phyloP scores from a whole-genome alignment of 2,113 vertebrate genomes.

The Lepus europaeus region DNA sequence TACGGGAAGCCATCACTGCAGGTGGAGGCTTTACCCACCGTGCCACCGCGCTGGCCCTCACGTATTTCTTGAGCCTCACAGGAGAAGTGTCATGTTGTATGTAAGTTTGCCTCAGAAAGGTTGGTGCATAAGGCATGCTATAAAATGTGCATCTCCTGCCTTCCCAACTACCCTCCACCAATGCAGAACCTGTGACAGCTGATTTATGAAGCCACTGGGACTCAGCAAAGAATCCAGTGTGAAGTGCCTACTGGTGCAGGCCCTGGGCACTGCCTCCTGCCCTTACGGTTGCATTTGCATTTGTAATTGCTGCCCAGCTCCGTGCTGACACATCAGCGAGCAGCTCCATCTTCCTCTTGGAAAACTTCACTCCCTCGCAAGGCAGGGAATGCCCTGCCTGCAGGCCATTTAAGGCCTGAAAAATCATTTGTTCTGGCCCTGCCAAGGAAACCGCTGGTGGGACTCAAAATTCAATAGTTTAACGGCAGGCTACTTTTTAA shows the following conservation, averaged over 20 bases:
- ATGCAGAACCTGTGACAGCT: not conserved
- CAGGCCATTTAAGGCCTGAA: no score
- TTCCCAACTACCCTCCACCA: rapidly evolving
- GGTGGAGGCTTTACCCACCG: no score
- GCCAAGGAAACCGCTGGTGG: no score
- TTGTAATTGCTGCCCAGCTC: conserved; percentile 40
- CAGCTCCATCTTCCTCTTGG: conserved; percentile 12
- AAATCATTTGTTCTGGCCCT: no score
- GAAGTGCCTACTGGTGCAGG: not conserved
- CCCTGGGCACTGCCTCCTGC: not conserved
- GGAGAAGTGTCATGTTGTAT: not conserved
- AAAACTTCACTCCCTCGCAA: not conserved
- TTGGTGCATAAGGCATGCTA: not conserved
- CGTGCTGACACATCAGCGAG: conserved; percentile 41
- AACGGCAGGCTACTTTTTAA: no score
- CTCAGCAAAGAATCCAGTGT: not conserved
- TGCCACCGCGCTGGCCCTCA: not conserved
- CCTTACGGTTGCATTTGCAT: conserved; percentile 65
- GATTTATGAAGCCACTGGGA: not conserved
- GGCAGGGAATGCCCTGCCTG: no score
- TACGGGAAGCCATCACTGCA: no score
- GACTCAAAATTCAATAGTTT: no score
- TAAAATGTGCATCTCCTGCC: not conserved
- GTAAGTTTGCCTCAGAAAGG: not conserved
- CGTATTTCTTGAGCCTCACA: conserved; percentile 27